Base-by-base conservation (phyloP, 2,797 vertebrate species). In the Lates japonicus region DNA sequence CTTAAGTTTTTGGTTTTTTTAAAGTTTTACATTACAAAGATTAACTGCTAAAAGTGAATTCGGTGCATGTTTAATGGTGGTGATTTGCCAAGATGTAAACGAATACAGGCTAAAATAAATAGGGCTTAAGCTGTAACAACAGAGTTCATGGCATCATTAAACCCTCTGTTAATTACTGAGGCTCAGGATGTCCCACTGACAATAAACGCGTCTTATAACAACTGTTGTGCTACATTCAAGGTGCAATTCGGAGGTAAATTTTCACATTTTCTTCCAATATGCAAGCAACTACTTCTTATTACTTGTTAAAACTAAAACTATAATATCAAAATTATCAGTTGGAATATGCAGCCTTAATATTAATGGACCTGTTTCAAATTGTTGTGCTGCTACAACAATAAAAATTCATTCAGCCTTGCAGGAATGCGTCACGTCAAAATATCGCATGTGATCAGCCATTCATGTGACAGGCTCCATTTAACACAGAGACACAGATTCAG, bases 401-500 rank as follows among this genome's bases (percentile, higher is more conserved):
- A 62, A 41, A 46, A 19, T 6, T 17, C 29, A 4, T 4, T 31
- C 49, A 72, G 35, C n/a, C 19, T 10, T 46, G 31, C 42, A 74
- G 35, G 68, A 51, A 49, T 61, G 59, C 12, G 1, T n/a, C 33
- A 61, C 57, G 71, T 55, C 49, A 44, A 46, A 41, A 46, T 31
- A 49, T 55, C 2, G 9, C 64, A 67, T 41, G 16, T 13, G 58
- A 74, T 70, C 73, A 39, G 41, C 6, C 22, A 1, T 54, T 67
- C 69, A 74, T 68, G 82, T 71, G 54, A 80, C 76, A 62, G 48
- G 57, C 76, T 69, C 70, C 77, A 48, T 72, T 81, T 76, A 86
- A 88, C 86, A 87, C 83, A 77, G 62, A 87, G 76, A 88, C 76
- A 88, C 85, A 86, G 31, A 86, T 75, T 86, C 76, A 76, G 72